Evolutionary conservation across 2,113 vertebrate species (phyloP), one percentile per base, ranked within the genome.

Genomic region (Willisornis vidua): DNA sequence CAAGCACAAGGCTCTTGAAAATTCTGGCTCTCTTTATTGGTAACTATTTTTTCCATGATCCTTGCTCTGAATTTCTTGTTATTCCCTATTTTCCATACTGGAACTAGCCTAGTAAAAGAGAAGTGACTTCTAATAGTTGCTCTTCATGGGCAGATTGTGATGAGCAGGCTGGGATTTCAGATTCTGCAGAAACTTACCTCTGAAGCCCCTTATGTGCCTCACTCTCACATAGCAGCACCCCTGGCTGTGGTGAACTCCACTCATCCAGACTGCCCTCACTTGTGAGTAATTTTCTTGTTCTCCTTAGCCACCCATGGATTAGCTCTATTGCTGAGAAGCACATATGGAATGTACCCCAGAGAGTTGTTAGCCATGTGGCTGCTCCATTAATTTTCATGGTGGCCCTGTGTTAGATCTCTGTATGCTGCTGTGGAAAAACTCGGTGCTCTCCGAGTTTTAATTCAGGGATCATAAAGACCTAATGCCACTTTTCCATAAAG

Each of bases 11-110:
- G 10, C 41, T 92, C 31, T n/a, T 3, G 48, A 89, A 78, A 72
- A 68, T 88, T 86, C 79, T 76, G 70, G 18, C 74, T 89, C 49
- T 12, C 6, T 76, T 82, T 62, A 52, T 83, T 49, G 35, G 33
- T 83, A 81, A 91, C 62, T 62, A 93, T 89, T 71, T 77, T 62
- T 79, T 96, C 94, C 57, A 39, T 51, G 61, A 81, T 75, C 58
- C 20, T 90, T 90, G 35, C 35, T 76, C 46, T 87, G 82, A 86
- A 65, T 90, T 92, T 97, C 58, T 85, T 61, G 24, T 62, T 93
- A 31, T 86, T 95, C 61, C 63, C 23, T 76, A 12, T 96, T 86
- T 92, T 82, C 48, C 39, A 12, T 35, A 14, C 11, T 89, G 61
- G 74, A 71, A 68, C 41, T 80, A 5, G 12, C 46, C 18, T 61